These are phyloP conservation scores for Cydia strobilella DNA, from an alignment of 1,140 invertebrate species.

Conservation along the genomic window DNA sequence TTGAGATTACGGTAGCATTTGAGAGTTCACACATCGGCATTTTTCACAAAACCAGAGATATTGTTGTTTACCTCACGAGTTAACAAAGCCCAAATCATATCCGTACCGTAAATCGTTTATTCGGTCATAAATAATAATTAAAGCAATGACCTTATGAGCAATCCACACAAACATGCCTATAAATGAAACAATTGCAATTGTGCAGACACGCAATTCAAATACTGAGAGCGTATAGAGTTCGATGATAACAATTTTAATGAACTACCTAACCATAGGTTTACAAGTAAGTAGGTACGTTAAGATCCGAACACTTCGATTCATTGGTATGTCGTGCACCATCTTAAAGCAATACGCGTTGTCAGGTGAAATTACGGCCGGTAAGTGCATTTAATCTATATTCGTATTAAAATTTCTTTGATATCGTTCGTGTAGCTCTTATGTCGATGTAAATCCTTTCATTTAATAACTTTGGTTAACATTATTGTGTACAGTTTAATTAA, in stretches of 20 bases:
- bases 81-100: too few species aligned
- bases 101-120: neutral
- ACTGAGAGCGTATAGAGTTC: neutral
- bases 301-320: neutral
- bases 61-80: too few species aligned
- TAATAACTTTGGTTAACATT: neutral
- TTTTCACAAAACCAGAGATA: too few species aligned
- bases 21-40: too few species aligned
- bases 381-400: neutral
- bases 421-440: neutral
- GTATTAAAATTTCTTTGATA: neutral
- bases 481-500: constrained; percentile 13
- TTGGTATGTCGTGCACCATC: neutral
- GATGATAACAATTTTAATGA: neutral
- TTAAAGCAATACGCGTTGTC: neutral
- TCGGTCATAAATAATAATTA: neutral
- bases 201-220: constrained; percentile 9
- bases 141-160: neutral
- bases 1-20: too few species aligned
- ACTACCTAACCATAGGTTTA: neutral
- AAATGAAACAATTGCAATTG: neutral
- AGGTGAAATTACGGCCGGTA: neutral
- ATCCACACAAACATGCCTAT: constrained; percentile 1
- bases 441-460: neutral
- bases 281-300: neutral